Evolutionary conservation across 2,888 invertebrate genomes (phyloP).

Genomic region (Rhingia rostrata): DNA sequence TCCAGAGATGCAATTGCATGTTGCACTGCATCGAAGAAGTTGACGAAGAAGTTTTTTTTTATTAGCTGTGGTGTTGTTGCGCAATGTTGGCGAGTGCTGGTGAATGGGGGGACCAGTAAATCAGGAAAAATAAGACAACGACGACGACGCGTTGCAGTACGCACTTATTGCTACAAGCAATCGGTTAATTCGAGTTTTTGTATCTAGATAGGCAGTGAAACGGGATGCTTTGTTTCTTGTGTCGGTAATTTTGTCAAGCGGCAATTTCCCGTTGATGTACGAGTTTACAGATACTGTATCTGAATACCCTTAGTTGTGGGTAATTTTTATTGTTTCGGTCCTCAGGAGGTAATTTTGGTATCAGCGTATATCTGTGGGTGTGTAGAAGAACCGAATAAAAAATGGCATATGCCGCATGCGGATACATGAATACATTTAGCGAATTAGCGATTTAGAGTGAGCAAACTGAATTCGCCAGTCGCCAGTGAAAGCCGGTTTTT

Average conservation of each 20-base stretch:
- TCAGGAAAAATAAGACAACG: conserved; percentile 58
- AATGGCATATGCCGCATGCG: neutral
- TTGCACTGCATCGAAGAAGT: conserved; percentile 60
- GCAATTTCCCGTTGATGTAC: conserved; percentile 59
- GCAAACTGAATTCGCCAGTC: neutral
- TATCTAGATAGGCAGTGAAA: conserved; percentile 17
- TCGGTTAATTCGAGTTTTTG: conserved; percentile 55
- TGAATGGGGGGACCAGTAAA: conserved; percentile 30
- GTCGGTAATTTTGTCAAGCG: conserved; percentile 70
- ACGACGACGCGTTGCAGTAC: conserved; percentile 53
- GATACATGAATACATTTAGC: neutral
- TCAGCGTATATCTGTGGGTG: neutral
- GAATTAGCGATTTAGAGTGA: conserved; percentile 7
- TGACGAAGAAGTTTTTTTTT: conserved; percentile 30
- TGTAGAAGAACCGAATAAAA: conserved; percentile 16
- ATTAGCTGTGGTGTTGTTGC: conserved; percentile 20
- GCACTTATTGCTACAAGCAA: conserved; percentile 63
- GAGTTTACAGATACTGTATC: conserved; percentile 4
- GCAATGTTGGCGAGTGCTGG: conserved; percentile 48
- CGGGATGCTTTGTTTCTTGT: conserved; percentile 43
- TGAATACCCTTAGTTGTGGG: conserved; percentile 8
- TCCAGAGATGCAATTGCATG: conserved; percentile 55
- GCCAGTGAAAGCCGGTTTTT: conserved; percentile 52
- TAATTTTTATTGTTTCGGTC: no score
- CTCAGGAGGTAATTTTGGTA: conserved; percentile 6